Evolutionary conservation across 1,140 invertebrate species (phyloP).

Genomic region (Chlorops oryzae): DNA sequence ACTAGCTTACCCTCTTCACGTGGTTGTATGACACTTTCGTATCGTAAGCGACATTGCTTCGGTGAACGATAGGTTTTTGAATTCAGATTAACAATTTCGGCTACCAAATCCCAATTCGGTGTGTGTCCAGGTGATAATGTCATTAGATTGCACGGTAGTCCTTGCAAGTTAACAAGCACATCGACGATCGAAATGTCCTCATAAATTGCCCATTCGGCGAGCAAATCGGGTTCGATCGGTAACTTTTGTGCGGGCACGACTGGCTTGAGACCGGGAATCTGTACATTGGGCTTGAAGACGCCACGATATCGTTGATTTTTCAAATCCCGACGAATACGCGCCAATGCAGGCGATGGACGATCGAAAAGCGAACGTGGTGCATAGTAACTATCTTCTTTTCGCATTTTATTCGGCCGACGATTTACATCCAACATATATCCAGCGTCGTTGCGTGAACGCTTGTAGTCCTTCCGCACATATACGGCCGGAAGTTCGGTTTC

Average conservation of each 20-base stretch:
- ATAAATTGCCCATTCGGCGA: conserved; percentile 80
- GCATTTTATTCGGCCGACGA: conserved; percentile 58
- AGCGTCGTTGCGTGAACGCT: conserved; percentile 63
- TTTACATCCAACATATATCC: conserved; percentile 51
- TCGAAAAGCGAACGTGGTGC: conserved; percentile 84
- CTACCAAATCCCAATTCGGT: conserved; percentile 91
- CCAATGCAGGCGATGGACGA: conserved; percentile 67
- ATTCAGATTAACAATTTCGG: conserved; percentile 82
- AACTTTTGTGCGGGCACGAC: conserved; percentile 52
- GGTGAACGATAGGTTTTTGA: conserved; percentile 78
- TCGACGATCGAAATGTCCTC: conserved; percentile 87
- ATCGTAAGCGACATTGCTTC: conserved; percentile 78
- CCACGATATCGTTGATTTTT: conserved; percentile 68
- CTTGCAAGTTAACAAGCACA: conserved; percentile 76
- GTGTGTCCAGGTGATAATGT: conserved; percentile 75
- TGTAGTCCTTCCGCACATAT: conserved; percentile 74
- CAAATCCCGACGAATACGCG: conserved; percentile 71
- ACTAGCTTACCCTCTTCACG: conserved; percentile 80
- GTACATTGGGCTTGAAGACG: conserved; percentile 56
- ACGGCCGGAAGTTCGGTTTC: conserved; percentile 80
- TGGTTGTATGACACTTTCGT: conserved; percentile 73
- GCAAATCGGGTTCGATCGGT: conserved; percentile 56
- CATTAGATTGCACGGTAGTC: conserved; percentile 71
- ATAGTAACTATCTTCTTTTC: conserved; percentile 68
- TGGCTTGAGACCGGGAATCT: conserved; percentile 55